A percentile compares a stretch with the other conserved stretches of the same genome.
These are phyloP conservation scores for Hyperopisus bebe DNA, from an alignment of 2,113 vertebrate genomes.

Conservation along the genomic window DNA sequence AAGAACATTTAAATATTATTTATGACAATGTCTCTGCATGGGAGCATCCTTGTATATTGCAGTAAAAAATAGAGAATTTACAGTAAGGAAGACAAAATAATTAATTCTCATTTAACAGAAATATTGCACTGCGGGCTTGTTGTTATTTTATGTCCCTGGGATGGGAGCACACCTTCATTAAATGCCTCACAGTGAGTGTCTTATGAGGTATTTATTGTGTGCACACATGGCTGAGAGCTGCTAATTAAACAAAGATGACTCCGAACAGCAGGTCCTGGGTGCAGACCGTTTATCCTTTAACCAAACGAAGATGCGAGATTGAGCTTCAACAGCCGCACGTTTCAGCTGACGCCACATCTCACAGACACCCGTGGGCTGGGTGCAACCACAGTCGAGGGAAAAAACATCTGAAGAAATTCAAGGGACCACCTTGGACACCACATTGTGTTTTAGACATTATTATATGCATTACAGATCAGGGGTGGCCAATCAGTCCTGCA, in stretches of 20 bases:
- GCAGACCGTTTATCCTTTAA: neutral
- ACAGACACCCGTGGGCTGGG: neutral
- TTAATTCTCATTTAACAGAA: conserved; percentile 41
- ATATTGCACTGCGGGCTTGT: conserved; percentile 39
- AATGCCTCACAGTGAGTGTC: conserved; percentile 36
- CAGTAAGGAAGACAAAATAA: conserved; percentile 13
- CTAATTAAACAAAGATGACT: conserved; percentile 58
- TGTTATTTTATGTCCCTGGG: conserved; percentile 46
- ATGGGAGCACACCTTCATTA: conserved; percentile 41
- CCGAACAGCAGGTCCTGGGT: conserved; percentile 9
- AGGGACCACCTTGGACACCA: neutral
- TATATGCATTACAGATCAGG: neutral
- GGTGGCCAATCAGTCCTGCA: neutral
- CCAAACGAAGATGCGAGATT: neutral
- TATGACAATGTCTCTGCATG: neutral
- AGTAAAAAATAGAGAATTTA: neutral
- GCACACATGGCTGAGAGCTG: conserved; percentile 51
- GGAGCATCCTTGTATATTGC: neutral
- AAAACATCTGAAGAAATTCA: neutral
- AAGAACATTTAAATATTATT: neutral
- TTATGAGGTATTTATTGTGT: conserved; percentile 35
- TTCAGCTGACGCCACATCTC: neutral
- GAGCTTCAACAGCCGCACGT: neutral
- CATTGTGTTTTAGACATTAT: neutral
- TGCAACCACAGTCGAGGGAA: neutral